Evolutionary conservation across 2,797 vertebrate species (phyloP).

Genomic region (Vireo griseus): DNA sequence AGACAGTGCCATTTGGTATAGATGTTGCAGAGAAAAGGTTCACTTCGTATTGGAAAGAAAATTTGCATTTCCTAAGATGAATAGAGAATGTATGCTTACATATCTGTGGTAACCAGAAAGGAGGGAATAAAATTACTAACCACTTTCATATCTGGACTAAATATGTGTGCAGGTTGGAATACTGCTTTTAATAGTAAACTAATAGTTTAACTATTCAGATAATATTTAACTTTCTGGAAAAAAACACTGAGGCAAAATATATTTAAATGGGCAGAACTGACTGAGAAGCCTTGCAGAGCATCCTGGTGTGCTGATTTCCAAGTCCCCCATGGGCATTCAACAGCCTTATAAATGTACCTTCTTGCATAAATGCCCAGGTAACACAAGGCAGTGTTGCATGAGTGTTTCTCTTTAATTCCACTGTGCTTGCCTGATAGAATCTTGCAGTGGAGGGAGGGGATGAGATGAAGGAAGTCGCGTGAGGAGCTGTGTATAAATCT

Average conservation of each 20-base stretch:
- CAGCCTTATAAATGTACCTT: not conserved
- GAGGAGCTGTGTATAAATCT: constrained; percentile 6
- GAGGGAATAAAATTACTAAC: not conserved
- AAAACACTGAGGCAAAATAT: not conserved
- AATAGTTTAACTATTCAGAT: not conserved
- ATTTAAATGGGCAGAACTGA: not conserved
- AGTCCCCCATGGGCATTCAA: not conserved
- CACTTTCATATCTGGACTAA: not conserved
- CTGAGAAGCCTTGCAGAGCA: not conserved
- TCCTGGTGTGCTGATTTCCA: not conserved
- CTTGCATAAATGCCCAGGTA: not conserved
- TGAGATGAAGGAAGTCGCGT: rapidly evolving
- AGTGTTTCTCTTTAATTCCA: not conserved
- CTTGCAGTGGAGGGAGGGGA: not conserved
- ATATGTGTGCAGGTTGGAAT: not conserved
- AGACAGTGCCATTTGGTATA: not conserved
- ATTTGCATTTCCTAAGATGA: not conserved
- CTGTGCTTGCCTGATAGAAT: not conserved
- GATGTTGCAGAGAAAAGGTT: not conserved
- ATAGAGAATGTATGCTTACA: not conserved
- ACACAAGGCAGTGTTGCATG: not conserved
- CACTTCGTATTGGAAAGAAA: not conserved
- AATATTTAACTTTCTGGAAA: not conserved
- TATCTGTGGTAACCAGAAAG: not conserved
- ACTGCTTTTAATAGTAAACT: not conserved